Evolutionary conservation across 2,113 vertebrate genomes (phyloP), one percentile per base, ranked within the genome.

Genomic region (Lophius piscatorius): DNA sequence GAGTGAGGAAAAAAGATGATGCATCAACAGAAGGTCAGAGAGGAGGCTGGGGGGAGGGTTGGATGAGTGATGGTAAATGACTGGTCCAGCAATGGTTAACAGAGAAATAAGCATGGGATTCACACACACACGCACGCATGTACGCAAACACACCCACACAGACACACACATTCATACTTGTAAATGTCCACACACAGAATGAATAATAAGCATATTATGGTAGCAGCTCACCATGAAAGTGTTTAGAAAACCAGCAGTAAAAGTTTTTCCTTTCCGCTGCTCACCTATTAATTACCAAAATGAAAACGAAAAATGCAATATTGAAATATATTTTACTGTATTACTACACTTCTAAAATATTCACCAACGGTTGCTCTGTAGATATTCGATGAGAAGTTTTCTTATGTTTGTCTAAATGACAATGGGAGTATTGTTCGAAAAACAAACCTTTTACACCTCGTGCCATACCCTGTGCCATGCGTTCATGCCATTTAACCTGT

Each of bases 51-150:
- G 31, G 44, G 42, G 36, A 46, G 36, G 40, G 47, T 29, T 58
- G 39, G 62, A 60, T 54, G 52, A 70, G 67, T 60, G 54, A 26
- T 56, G 63, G 59, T 24, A 70, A 74, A 82, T 36, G 63, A 60
- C 42, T 70, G 50, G 54, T 50, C 56, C 56, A 49, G 50, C 5
- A 20, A 40, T 46, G 34, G 20, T 41, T n/a, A 55, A 45, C 55
- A 76, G 58, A 66, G 63, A 59, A 39, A 41, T 69, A 40, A 64
- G 67, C 54, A 67, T 47, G 63, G 58, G 63, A 66, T 54, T 71
- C 26, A 31, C 58, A 57, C 64, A 70, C 55, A 62, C 60, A 48
- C 60, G n/a, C n/a, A n/a, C n/a, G n/a, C n/a, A n/a, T n/a, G n/a
- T n/a, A n/a, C n/a, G n/a, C n/a, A n/a, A n/a, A n/a, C n/a, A n/a